Base-by-base conservation (phyloP, 2,113 vertebrate species). In the Nibea coibor region DNA sequence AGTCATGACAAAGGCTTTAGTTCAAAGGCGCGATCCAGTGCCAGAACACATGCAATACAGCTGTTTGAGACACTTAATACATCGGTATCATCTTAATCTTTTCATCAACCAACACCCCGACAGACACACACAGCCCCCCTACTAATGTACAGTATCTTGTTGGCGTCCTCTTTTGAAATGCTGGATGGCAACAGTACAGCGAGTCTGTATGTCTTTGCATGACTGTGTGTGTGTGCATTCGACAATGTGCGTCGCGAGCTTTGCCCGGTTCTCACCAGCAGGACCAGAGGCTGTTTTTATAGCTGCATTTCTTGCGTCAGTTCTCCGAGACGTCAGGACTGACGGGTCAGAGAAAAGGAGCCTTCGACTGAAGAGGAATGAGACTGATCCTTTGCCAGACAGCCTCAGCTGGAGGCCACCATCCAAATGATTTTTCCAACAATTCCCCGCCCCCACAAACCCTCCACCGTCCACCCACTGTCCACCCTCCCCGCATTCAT, bases 301-400 rank as follows among this genome's bases (percentile, higher is more conserved):
- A 87, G 90, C 84, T 75, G 89, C 80, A 56, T 70, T 28, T 85
- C 75, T 90, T 87, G 83, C 77, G 64, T 93, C 89, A 90, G 87
- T 84, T 91, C 86, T 67, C 81, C 0, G 45, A 87, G 84, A 90
- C 76, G 78, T 88, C 84, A 57, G 82, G 63, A 65, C 72, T 94
- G 91, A 91, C 72, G 62, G 82, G 63, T 81, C 73, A 80, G 81
- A 93, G 89, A 92, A 90, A 89, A 87, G 83, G 58, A 91, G 86
- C 85, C 89, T 79, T 78, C 53, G 62, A 83, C 86, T 75, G 86
- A 19, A 82, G 81, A 89, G 88, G 87, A 91, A 90, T 84, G 77
- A 87, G 90, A 90, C 83, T 91, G 91, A 93, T 93, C 91, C 79
- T 48, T 17, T 93, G 93, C 94, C 92, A 95, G 92, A 85, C 80